Evolutionary conservation across 1,140 invertebrate species (phyloP).

Genomic region (Drosophila kohkoa): DNA sequence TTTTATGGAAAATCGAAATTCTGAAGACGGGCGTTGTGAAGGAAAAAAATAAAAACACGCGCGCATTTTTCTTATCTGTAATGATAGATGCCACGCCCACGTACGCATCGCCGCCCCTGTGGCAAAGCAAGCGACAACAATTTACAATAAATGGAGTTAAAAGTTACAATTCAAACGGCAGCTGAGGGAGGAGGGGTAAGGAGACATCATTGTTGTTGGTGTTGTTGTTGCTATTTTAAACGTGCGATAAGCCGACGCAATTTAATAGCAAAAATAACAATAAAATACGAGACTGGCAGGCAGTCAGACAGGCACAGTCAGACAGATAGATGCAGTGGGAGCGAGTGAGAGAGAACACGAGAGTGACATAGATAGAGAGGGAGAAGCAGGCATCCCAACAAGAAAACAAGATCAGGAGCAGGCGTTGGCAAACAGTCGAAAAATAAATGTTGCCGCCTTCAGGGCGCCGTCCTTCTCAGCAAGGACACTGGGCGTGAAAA

Average conservation of each 20-base stretch:
- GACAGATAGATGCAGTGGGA: neutral
- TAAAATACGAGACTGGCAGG: constrained; percentile 72
- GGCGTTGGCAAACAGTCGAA: constrained; percentile 69
- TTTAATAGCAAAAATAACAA: constrained; percentile 84
- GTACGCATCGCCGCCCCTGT: constrained; percentile 42
- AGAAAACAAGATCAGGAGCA: constrained; percentile 1
- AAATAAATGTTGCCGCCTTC: constrained; percentile 65
- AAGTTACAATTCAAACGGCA: constrained; percentile 77
- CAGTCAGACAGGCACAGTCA: constrained; percentile 41
- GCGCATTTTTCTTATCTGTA: constrained; percentile 71
- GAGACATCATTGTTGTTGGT: constrained; percentile 51
- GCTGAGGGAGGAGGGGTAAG: neutral
- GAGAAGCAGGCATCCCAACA: neutral
- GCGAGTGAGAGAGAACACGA: neutral
- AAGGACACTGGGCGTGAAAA: constrained; percentile 67
- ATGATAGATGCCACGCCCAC: constrained; percentile 76
- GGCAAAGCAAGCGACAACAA: constrained; percentile 57
- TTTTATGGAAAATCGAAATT: constrained; percentile 52
- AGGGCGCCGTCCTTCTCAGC: constrained; percentile 13
- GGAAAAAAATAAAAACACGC: constrained; percentile 39
- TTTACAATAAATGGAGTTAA: constrained; percentile 83
- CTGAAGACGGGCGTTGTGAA: constrained; percentile 15
- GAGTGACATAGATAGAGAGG: neutral
- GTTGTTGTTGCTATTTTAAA: constrained; percentile 74
- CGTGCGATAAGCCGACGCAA: constrained; percentile 82